Evolutionary conservation across 2,113 vertebrate genomes (phyloP).

Genomic region (Cinclus mexicanus): DNA sequence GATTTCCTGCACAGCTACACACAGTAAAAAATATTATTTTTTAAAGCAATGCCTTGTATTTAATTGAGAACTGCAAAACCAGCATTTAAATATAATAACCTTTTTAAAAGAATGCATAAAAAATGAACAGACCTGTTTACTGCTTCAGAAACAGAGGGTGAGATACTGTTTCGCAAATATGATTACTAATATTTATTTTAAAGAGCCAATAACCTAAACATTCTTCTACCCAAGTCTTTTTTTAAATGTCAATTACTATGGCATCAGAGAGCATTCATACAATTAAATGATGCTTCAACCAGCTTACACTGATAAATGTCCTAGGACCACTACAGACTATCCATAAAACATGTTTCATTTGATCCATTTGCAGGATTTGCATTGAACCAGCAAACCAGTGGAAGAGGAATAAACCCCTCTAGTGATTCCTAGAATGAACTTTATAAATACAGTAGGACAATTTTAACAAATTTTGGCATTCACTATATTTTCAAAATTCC

Average conservation of each 20-base stretch:
- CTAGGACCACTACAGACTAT: not conserved
- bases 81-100: not conserved
- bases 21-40: accelerated
- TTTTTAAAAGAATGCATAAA: not conserved
- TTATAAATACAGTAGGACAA: not conserved
- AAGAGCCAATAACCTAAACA: not conserved
- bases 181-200: not conserved
- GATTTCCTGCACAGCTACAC: not conserved
- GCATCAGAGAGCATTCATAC: not conserved
- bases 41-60: not conserved
- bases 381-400: not conserved
- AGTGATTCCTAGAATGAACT: not conserved
- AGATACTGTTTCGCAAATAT: not conserved
- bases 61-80: not conserved
- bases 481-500: not conserved
- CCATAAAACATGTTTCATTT: not conserved
- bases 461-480: not conserved
- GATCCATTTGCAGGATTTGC: not conserved
- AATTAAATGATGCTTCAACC: not conserved
- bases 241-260: not conserved
- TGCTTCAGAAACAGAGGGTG: not conserved
- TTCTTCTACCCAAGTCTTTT: not conserved
- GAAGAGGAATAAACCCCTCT: not conserved
- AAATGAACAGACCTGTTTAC: not conserved
- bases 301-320: not conserved